phyloP scores from a whole-genome alignment of 2,113 vertebrate species.

The Parotia lawesii region DNA sequence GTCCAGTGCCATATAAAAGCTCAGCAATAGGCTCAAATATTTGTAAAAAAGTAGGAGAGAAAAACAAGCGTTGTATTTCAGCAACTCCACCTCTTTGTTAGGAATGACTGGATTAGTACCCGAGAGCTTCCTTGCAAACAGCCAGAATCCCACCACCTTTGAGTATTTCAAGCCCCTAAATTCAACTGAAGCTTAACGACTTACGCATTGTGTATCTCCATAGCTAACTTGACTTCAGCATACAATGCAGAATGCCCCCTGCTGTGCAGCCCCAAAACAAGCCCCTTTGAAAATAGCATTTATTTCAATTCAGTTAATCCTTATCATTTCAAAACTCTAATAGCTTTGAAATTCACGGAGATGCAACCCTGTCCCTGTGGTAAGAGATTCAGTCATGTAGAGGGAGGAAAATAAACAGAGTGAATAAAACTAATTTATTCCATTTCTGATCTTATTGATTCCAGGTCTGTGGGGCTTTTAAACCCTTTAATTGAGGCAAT shows the following conservation, averaged over 20 bases:
- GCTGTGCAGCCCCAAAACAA: background rate
- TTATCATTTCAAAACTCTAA: background rate
- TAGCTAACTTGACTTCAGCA: background rate
- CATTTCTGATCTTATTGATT: background rate
- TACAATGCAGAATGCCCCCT: background rate
- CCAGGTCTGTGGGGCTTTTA: background rate
- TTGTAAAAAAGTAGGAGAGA: background rate
- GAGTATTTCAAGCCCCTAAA: background rate
- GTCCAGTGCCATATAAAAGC: background rate
- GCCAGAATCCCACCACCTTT: background rate
- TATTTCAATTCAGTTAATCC: background rate
- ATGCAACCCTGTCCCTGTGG: background rate
- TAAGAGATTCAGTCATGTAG: background rate
- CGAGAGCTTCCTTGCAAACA: background rate
- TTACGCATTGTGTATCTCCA: background rate
- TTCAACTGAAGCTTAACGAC: background rate
- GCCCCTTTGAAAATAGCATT: background rate
- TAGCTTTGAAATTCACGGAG: background rate
- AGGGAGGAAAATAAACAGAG: background rate
- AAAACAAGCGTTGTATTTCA: background rate
- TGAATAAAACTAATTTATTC: conserved; percentile 20
- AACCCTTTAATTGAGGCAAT: background rate
- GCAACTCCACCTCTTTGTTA: background rate
- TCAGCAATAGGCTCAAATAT: background rate
- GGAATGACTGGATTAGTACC: background rate